Conservation (phyloP, 2,888 invertebrate species). For the Resseliella maxima region DNA sequence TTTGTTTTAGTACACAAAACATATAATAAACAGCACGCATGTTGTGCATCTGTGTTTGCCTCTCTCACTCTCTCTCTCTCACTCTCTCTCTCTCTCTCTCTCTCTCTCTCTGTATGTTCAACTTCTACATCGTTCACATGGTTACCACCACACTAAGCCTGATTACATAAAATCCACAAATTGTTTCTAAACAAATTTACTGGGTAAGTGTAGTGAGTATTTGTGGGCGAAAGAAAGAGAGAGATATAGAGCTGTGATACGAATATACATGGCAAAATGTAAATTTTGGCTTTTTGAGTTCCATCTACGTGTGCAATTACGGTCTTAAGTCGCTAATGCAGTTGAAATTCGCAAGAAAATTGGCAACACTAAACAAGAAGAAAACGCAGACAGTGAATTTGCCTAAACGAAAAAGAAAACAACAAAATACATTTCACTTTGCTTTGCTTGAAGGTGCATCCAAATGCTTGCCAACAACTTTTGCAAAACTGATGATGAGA, state of each 20-base stretch:
- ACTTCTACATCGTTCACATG: not conserved
- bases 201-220: not conserved
- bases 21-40: too few species aligned
- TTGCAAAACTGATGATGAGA: not conserved
- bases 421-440: not conserved
- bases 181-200: conserved; percentile 26
- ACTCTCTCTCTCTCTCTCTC: too few species aligned
- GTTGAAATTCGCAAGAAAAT: not conserved
- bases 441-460: not conserved
- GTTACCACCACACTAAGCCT: not conserved
- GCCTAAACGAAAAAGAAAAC: not conserved
- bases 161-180: conserved; percentile 16
- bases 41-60: too few species aligned
- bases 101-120: too few species aligned
- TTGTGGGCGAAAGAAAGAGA: not conserved
- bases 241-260: not conserved
- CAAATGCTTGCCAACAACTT: not conserved
- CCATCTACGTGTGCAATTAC: not conserved
- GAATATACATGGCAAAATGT: not conserved
- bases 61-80: too few species aligned
- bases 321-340: not conserved
- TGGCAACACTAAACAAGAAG: too few species aligned
- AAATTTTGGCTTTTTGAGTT: not conserved
- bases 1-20: too few species aligned
- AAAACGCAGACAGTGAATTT: not conserved